These are phyloP conservation scores for Aplochiton taeniatus DNA, from an alignment of 2,797 vertebrate species.

Conservation along the genomic window DNA sequence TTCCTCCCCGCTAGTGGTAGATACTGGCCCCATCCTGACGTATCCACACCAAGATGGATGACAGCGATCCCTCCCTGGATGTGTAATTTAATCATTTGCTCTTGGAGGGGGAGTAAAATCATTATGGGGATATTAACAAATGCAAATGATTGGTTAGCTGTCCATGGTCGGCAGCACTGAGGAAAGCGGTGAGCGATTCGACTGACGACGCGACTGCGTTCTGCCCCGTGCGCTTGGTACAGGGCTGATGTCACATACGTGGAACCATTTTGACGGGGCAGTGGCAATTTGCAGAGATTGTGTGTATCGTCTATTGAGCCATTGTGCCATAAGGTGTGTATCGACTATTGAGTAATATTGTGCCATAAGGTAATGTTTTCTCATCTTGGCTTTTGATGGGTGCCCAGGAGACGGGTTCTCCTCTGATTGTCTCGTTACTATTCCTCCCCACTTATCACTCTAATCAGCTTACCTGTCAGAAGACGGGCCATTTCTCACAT, in stretches of 20 bases:
- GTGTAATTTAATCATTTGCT: constrained; percentile 80
- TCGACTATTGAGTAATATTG: background rate
- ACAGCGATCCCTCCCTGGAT: constrained; percentile 63
- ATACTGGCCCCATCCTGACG: constrained; percentile 28
- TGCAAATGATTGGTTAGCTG: constrained; percentile 57
- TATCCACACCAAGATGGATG: constrained; percentile 64
- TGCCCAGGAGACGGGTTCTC: too few species aligned
- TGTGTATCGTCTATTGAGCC: background rate
- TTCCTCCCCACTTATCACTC: too few species aligned
- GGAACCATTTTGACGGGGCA: too few species aligned
- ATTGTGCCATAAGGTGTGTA: too few species aligned
- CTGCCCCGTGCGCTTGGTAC: constrained; percentile 9
- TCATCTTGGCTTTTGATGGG: background rate
- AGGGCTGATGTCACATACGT: too few species aligned
- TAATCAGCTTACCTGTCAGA: too few species aligned
- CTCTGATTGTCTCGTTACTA: too few species aligned
- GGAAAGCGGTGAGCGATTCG: constrained; percentile 27
- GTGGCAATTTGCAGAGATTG: background rate
- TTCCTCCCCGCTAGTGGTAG: too few species aligned
- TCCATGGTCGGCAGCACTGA: constrained; percentile 46
- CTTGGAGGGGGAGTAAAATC: constrained; percentile 56
- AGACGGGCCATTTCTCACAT: too few species aligned
- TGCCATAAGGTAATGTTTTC: background rate
- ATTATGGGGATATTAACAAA: constrained; percentile 60
- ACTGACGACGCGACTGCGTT: constrained; percentile 28